Conservation (phyloP, 1,140 invertebrate genomes). For the Ruditapes philippinarum region DNA sequence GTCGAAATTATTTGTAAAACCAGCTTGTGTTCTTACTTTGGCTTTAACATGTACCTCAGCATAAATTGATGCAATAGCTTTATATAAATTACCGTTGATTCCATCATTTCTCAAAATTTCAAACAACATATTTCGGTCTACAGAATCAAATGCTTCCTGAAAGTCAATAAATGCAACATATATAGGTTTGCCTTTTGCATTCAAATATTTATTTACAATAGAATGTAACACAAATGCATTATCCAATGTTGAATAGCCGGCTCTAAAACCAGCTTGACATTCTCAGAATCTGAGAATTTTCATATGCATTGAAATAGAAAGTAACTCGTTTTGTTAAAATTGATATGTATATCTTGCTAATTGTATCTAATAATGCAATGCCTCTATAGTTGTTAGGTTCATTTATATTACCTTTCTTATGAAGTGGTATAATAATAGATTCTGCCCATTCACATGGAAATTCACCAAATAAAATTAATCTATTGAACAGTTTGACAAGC, state of each 20-base stretch:
- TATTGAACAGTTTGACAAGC: background rate
- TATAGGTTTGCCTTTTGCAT: slow-evolving; percentile 14
- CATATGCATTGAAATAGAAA: slow-evolving; percentile 7
- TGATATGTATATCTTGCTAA: slow-evolving; percentile 30
- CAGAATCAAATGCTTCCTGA: slow-evolving; percentile 50
- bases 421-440: no score
- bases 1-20: no score
- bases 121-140: slow-evolving; percentile 25
- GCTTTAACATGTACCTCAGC: background rate
- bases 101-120: slow-evolving; percentile 9
- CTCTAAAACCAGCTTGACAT: slow-evolving; percentile 43
- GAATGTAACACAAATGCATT: slow-evolving; percentile 51
- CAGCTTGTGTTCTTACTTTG: no score
- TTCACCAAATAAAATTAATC: slow-evolving; percentile 22
- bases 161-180: slow-evolving; percentile 57
- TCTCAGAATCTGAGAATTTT: slow-evolving; percentile 16
- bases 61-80: slow-evolving; percentile 9
- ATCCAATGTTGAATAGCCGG: slow-evolving; percentile 45
- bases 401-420: background rate
- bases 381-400: background rate
- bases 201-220: slow-evolving; percentile 16
- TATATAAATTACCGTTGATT: slow-evolving; percentile 19
- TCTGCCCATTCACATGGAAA: slow-evolving; percentile 2
- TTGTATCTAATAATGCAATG: no score
- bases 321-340: slow-evolving; percentile 20